phyloP scores from a whole-genome alignment of 2,113 vertebrate genomes.

The Maccullochella peelii region DNA sequence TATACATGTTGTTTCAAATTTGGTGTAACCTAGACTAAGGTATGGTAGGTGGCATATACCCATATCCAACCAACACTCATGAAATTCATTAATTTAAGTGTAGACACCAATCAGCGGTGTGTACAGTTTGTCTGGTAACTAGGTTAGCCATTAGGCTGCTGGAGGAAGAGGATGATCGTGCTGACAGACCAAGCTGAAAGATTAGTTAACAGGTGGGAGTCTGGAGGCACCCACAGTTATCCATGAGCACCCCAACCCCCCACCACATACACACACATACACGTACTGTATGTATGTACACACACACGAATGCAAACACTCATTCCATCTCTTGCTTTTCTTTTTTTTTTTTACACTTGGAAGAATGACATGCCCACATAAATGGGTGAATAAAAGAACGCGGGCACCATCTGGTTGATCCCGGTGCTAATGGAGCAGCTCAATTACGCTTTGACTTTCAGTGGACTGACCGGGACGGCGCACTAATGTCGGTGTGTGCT shows the following conservation, averaged over 20 bases:
- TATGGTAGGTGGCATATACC: background rate
- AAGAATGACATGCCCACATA: slow-evolving; percentile 69
- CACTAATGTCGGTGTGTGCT: slow-evolving; percentile 57
- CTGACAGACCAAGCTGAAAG: slow-evolving; percentile 48
- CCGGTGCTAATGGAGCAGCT: slow-evolving; percentile 78
- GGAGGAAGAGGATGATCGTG: slow-evolving; percentile 69
- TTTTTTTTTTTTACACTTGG: slow-evolving; percentile 51
- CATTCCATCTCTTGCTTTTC: slow-evolving; percentile 20
- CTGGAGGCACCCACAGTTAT: slow-evolving; percentile 8
- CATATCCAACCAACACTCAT: background rate
- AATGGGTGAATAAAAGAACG: slow-evolving; percentile 66
- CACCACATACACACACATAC: background rate
- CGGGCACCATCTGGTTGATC: slow-evolving; percentile 81
- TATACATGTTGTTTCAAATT: background rate
- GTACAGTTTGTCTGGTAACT: slow-evolving; percentile 56
- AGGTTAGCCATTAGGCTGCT: slow-evolving; percentile 71
- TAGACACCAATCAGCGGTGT: slow-evolving; percentile 14
- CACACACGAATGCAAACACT: slow-evolving; percentile 4
- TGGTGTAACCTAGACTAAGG: background rate
- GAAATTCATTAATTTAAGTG: slow-evolving; percentile 44
- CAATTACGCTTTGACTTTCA: slow-evolving; percentile 81
- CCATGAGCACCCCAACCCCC: background rate
- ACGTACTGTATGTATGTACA: background rate
- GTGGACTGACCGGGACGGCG: slow-evolving; percentile 65
- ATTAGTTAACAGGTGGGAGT: slow-evolving; percentile 78